Evolutionary conservation across 2,888 invertebrate species (phyloP), one percentile per base, ranked within the genome.

Genomic region (Metellina segmentata): DNA sequence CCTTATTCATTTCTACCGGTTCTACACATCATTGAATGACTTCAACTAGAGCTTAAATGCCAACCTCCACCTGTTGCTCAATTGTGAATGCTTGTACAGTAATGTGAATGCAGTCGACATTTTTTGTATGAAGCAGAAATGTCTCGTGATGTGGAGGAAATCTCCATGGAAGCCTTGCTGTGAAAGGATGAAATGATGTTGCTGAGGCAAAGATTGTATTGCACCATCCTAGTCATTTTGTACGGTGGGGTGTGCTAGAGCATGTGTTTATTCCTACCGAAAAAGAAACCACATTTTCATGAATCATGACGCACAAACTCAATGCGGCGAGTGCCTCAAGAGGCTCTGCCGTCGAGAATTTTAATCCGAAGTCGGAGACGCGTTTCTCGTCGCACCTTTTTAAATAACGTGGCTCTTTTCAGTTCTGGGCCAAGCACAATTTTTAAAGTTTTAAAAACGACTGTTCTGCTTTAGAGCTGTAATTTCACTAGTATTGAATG

Each of bases 211-310:
- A 48, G n/a, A n/a, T n/a, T 16, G 74, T 77, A 52, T 82, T 53
- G 77, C 87, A 82, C 81, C 87, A 87, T 91, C 86, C 91, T 91
- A 91, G 91, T 91, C 91, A 91, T 91, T 91, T 86, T 82, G 77
- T 91, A 91, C 78, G 82, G 81, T 90, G 90, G n/a, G 85, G 79
- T 90, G 90, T 85, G 85, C 85, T 81, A 77, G 82, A 86, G 86
- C 86, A 91, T 85, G 91, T 91, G 86, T 91, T 75, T 71, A 91
- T 91, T 91, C 91, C 91, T 91, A 79, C 70, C 51, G 4, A 34
- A 34, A 81, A 53, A 52, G 85, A 79, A 90, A n/a, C n/a, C n/a
- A n/a, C n/a, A n/a, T n/a, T 78, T 82, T 78, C 71, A 74, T 75
- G 81, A 86, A 86, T 91, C 78, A 20, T 83, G 82, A 91, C 91